Percentiles rank a stretch among this genome's conserved stretches.
Conservation (phyloP, 2,888 invertebrate species). For the Torymus tubicola region DNA sequence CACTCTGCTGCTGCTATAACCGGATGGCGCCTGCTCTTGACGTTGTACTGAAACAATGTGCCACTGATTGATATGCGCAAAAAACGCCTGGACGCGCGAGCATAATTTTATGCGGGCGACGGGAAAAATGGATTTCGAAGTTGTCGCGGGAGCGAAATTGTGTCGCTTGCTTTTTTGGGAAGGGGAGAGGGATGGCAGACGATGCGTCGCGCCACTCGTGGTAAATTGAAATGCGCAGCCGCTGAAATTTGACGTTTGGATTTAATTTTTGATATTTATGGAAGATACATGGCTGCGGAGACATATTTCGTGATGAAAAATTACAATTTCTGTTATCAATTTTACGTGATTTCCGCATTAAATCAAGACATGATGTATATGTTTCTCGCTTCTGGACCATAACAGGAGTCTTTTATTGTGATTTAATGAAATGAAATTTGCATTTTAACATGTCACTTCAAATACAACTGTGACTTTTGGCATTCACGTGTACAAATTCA, state of each 20-base stretch:
- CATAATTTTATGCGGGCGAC: slow-evolving; percentile 37
- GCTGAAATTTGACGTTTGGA: neutral
- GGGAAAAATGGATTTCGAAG: slow-evolving; percentile 38
- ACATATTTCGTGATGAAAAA: too few species aligned
- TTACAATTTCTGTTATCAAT: too few species aligned
- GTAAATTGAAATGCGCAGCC: slow-evolving; percentile 1
- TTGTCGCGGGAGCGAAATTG: neutral
- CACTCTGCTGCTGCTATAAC: neutral
- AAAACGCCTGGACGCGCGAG: neutral
- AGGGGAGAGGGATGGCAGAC: neutral
- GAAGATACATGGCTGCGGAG: too few species aligned
- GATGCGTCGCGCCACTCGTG: neutral
- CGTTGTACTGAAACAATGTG: slow-evolving; percentile 44
- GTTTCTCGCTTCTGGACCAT: too few species aligned
- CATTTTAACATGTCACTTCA: too few species aligned
- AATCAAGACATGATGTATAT: too few species aligned
- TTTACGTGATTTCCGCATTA: too few species aligned
- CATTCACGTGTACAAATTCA: too few species aligned
- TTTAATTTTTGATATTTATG: neutral
- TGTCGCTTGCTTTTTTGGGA: neutral
- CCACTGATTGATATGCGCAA: slow-evolving; percentile 41
- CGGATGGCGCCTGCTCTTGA: slow-evolving; percentile 8
- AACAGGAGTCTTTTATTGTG: too few species aligned
- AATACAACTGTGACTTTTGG: too few species aligned
- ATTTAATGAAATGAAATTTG: too few species aligned